Evolutionary conservation across 30 jellyfish, hydroid and myxozoan species (phyloP), one percentile per base, ranked within the genome.

Genomic region (Turritopsis rubra): DNA sequence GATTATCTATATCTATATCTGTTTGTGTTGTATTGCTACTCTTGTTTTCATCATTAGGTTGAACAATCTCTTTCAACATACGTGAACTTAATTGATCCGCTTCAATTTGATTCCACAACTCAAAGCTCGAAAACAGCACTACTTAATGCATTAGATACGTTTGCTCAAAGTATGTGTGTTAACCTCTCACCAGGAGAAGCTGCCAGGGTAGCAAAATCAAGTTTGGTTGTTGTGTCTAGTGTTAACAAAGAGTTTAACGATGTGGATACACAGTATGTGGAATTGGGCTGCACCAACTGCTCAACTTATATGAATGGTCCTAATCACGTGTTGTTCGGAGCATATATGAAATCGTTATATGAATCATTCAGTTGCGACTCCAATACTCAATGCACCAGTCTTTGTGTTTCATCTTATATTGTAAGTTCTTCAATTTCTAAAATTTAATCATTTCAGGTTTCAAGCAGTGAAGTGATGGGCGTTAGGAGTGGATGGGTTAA

Each of bases 381-480:
- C 71, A 86, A 54, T 66, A 80, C 66, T 5, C 83, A 60, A 23
- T 87, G 95, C 54, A n/a, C 95, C 1, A 83, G 89, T 18, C 89
- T 83, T 8, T 87, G 95, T 85, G 65, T 87, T 52, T 76, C 89
- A 26, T 66, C 95, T 18, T 87, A 86, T 23, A 88, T 79, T 86
- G 95, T 87, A 28, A 20, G 82, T 19, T 9, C 52, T 21, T 17
- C n/a, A n/a, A n/a, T n/a, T n/a, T n/a, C n/a, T 30, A 23, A 16
- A 31, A 8, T 21, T 52, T 16, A 17, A 3, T 30, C 78, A 27
- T 22, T 52, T 52, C 0, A 22, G n/a, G 22, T 75, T 8, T 17
- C 21, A 20, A 23, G 26, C n/a, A n/a, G n/a, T n/a, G n/a, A n/a
- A n/a, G n/a, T n/a, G n/a, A n/a, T n/a, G n/a, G n/a, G n/a, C n/a